These are phyloP conservation scores for Ancistrus triradiatus DNA, from an alignment of 2,113 vertebrate species.

Conservation along the genomic window DNA sequence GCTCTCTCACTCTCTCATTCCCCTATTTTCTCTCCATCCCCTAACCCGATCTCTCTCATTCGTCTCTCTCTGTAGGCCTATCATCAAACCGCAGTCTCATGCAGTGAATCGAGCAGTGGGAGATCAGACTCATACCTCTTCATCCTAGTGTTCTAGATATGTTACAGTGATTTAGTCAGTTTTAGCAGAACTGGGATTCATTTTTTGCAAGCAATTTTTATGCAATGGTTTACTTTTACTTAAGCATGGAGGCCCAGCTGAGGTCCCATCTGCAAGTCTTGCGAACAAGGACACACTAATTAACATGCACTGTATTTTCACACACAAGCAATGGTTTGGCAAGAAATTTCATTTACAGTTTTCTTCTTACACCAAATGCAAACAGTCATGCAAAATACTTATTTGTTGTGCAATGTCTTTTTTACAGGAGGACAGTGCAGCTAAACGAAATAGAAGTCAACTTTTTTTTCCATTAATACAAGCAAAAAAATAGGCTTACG, in stretches of 20 bases:
- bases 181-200: slow-evolving; percentile 25
- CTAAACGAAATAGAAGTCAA: no score
- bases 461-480: no score
- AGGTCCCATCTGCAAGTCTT: slow-evolving; percentile 19
- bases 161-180: slow-evolving; percentile 21
- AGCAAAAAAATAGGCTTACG: no score
- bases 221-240: slow-evolving; percentile 17
- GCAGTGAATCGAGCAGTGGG: slow-evolving; percentile 21
- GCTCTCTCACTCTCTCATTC: slow-evolving; percentile 17
- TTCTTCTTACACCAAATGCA: no score
- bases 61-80: slow-evolving; percentile 28
- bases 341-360: no score
- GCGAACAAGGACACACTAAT: slow-evolving; percentile 5
- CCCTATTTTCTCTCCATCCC: slow-evolving; percentile 13
- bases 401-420: no score
- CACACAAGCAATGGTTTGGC: background rate
- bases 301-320: slow-evolving; percentile 4
- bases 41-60: slow-evolving; percentile 10
- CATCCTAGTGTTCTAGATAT: slow-evolving; percentile 29
- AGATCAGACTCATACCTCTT: slow-evolving; percentile 28
- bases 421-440: no score
- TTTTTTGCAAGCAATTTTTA: slow-evolving; percentile 21
- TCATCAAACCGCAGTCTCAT: slow-evolving; percentile 29
- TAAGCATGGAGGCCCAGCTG: slow-evolving; percentile 21
- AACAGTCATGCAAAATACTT: no score